Percentiles rank a stretch among this genome's conserved stretches.
These are phyloP conservation scores for Hydropsyche tenuis DNA, from an alignment of 1,140 invertebrate genomes.

Conservation along the genomic window DNA sequence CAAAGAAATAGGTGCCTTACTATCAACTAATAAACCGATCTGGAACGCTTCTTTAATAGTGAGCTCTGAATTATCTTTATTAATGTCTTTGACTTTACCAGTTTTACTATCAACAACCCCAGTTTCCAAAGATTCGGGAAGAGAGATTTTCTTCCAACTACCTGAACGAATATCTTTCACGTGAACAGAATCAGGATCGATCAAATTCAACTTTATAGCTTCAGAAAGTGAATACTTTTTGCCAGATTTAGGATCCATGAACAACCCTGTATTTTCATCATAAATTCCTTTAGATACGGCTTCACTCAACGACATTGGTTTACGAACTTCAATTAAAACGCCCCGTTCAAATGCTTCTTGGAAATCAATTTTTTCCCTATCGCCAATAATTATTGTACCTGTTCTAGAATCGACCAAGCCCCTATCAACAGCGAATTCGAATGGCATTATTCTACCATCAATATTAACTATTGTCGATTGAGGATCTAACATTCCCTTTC, in stretches of 20 bases:
- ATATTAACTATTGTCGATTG: constrained; percentile 79
- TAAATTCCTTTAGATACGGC: constrained; percentile 84
- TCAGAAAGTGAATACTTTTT: constrained; percentile 76
- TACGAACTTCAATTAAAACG: constrained; percentile 79
- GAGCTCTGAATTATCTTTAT: constrained; percentile 70
- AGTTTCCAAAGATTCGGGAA: constrained; percentile 76
- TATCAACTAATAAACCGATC: constrained; percentile 79
- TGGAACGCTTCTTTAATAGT: constrained; percentile 82
- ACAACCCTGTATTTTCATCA: constrained; percentile 74
- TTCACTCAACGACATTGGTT: constrained; percentile 83
- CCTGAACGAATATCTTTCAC: constrained; percentile 82
- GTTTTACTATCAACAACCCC: constrained; percentile 78
- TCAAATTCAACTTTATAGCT: constrained; percentile 75
- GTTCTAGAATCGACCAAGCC: constrained; percentile 78
- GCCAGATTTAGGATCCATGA: constrained; percentile 81
- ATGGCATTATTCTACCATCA: constrained; percentile 77
- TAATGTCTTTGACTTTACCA: constrained; percentile 74
- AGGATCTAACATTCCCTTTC: constrained; percentile 80
- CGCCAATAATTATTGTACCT: constrained; percentile 70
- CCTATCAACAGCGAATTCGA: constrained; percentile 80
- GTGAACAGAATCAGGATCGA: constrained; percentile 83
- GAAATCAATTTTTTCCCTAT: constrained; percentile 76
- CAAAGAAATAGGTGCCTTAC: constrained; percentile 80
- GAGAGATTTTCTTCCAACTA: constrained; percentile 74
- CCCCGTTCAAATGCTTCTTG: constrained; percentile 86